A percentile compares a stretch with the other conserved stretches of the same genome.
Evolutionary conservation across 2,113 vertebrate genomes (phyloP).

Genomic region (Danionella cerebrum): DNA sequence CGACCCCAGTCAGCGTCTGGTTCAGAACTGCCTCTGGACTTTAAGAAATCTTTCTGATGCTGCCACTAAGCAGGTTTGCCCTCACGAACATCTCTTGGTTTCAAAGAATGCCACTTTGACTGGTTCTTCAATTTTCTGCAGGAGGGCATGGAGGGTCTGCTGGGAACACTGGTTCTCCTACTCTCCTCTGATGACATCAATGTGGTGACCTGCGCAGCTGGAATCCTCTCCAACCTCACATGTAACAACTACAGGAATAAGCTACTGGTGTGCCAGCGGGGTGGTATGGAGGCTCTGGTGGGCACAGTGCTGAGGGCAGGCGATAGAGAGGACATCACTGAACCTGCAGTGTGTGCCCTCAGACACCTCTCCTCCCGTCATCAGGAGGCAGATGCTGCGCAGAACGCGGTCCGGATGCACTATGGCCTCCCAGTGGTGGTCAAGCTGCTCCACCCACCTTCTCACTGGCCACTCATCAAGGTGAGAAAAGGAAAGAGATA

Average conservation of each 20-base stretch:
- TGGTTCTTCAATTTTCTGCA: no score
- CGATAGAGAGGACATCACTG: slow-evolving; percentile 96
- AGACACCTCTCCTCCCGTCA: slow-evolving; percentile 95
- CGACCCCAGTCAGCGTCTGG: slow-evolving; percentile 92
- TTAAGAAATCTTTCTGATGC: slow-evolving; percentile 96
- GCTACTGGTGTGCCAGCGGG: slow-evolving; percentile 97
- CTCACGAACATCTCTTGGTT: not conserved
- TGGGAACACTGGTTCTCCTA: slow-evolving; percentile 94
- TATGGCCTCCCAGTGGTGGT: slow-evolving; percentile 96
- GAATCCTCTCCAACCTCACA: slow-evolving; percentile 96
- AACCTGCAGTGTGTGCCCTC: slow-evolving; percentile 92
- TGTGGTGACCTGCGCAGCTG: slow-evolving; percentile 95
- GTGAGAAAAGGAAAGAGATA: no score
- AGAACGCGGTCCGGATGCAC: slow-evolving; percentile 95
- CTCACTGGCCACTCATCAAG: slow-evolving; percentile 98
- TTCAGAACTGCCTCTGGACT: slow-evolving; percentile 99
- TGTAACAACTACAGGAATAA: slow-evolving; percentile 99
- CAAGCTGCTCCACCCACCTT: slow-evolving; percentile 92
- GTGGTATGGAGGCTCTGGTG: slow-evolving; percentile 94
- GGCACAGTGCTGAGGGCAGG: slow-evolving; percentile 93
- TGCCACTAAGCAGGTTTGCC: slow-evolving; percentile 98
- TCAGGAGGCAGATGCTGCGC: slow-evolving; percentile 97
- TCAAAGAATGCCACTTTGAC: no score
- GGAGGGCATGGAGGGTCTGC: slow-evolving; percentile 98
- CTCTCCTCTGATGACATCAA: slow-evolving; percentile 98